Evolutionary conservation across 2,888 invertebrate genomes (phyloP).

Genomic region (Cephus spinipes): DNA sequence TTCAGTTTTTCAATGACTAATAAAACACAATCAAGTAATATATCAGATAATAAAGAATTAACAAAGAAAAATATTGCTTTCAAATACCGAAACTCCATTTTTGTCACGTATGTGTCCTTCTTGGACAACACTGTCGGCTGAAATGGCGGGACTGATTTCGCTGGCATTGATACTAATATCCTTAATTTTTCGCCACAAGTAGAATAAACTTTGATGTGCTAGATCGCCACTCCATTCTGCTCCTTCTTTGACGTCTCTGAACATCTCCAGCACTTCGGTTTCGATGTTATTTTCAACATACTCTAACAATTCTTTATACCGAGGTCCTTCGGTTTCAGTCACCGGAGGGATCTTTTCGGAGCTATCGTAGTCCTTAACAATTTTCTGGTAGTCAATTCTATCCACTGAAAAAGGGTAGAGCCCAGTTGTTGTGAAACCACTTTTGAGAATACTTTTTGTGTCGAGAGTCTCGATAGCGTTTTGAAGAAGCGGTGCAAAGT

Average conservation of each 20-base stretch:
- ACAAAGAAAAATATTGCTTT: constrained; percentile 13
- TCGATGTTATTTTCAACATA: constrained; percentile 18
- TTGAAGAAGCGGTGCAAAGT: constrained; percentile 44
- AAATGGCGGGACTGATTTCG: constrained; percentile 6
- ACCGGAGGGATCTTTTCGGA: constrained; percentile 23
- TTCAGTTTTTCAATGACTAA: no score
- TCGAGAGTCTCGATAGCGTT: constrained; percentile 35
- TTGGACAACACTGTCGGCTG: constrained; percentile 10
- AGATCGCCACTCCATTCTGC: constrained; percentile 27
- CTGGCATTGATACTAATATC: constrained; percentile 4
- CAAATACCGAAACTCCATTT: constrained; percentile 14
- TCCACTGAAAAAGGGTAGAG: constrained; percentile 35
- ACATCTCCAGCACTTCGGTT: constrained; percentile 14
- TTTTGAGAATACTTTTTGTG: constrained; percentile 33
- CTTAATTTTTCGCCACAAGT: constrained; percentile 32
- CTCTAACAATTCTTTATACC: constrained; percentile 4
- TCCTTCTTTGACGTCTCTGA: constrained; percentile 13
- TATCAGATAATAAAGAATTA: constrained; percentile 2
- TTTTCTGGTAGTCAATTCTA: constrained; percentile 26
- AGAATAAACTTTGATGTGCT: constrained; percentile 28
- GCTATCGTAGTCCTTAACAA: constrained; percentile 18
- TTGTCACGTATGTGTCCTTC: constrained; percentile 11
- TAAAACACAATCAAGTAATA: no score
- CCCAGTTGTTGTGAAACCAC: constrained; percentile 46
- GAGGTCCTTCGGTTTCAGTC: constrained; percentile 4